Conservation (phyloP, 2,888 invertebrate genomes). For the Aphidoletes aphidimyza region DNA sequence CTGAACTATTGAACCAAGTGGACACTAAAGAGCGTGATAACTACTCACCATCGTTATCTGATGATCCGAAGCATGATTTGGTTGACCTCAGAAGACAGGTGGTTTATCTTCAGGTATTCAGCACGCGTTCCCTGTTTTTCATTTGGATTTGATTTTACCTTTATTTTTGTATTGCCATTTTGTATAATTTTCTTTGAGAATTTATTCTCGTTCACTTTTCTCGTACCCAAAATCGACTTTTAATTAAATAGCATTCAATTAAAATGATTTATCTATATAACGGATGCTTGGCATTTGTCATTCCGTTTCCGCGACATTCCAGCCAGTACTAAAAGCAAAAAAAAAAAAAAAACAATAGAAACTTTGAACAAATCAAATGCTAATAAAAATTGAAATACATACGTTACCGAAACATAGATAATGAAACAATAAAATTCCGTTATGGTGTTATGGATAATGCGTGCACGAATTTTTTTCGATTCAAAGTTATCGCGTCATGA, state of each 20-base stretch:
- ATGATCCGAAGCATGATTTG: slow-evolving; percentile 75
- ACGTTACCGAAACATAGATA: too few species aligned
- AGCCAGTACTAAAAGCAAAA: slow-evolving; percentile 21
- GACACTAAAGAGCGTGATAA: slow-evolving; percentile 68
- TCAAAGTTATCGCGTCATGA: not conserved
- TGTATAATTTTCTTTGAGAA: not conserved
- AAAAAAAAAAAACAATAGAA: not conserved
- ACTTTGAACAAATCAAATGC: not conserved
- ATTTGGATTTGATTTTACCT: slow-evolving; percentile 55
- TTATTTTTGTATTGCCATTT: slow-evolving; percentile 7
- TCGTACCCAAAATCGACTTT: too few species aligned
- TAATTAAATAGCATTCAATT: too few species aligned
- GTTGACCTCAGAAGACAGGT: slow-evolving; percentile 84
- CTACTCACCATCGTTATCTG: slow-evolving; percentile 69
- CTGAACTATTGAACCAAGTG: slow-evolving; percentile 65
- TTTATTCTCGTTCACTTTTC: too few species aligned
- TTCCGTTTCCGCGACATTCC: not conserved
- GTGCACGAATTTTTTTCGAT: not conserved
- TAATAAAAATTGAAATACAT: not conserved
- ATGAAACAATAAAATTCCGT: not conserved
- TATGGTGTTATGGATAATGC: not conserved
- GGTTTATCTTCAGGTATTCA: slow-evolving; percentile 78
- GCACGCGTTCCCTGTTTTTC: slow-evolving; percentile 59
- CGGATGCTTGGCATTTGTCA: too few species aligned
- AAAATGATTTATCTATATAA: too few species aligned